Base-by-base conservation (phyloP, 2,797 vertebrate genomes). In the Linurgus olivaceus region DNA sequence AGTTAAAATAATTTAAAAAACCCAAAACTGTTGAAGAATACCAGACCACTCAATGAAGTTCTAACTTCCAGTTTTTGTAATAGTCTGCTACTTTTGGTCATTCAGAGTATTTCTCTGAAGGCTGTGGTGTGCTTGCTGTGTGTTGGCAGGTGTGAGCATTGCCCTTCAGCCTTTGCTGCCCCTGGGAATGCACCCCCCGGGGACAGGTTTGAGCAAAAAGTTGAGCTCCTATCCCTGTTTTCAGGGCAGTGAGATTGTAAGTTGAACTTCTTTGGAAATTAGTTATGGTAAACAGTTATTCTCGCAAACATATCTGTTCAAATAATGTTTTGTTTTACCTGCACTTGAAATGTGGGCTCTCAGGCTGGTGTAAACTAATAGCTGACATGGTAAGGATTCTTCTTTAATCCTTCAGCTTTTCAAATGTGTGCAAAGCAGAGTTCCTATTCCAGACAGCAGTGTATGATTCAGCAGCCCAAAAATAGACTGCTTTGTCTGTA, bases 141-240 rank as follows among this genome's bases (percentile, higher is more conserved):
- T 75, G 17, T 75, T 17, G 24, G 15, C 20, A 1, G 0, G 2
- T 14, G 24, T 54, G 19, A 62, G 25, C 4, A 0, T 44, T 47
- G 3, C 71, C 1, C 7, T 58, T 91, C n/a, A 68, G 38, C 23
- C 58, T 31, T 28, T 13, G 1, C 18, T 57, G 45, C 37, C 33
- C 23, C 6, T 29, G 0, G 0, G 68, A 63, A 24, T 70, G 33
- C 50, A 40, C 37, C 37, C 16, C 24, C 7, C 0, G 0, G 17
- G 38, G 14, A 4, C 8, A 20, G 44, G 18, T 87, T 48, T 19
- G 23, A 52, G 48, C 28, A 45, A 23, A 76, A 66, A 2, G 3
- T 23, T 48, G 44, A 71, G 50, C n/a, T 84, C 24, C 68, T 66
- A 1, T 59, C 48, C 20, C 16, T 76, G 37, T 42, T 11, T 4